A percentile compares a stretch with the other conserved stretches of the same genome.
phyloP scores from a whole-genome alignment of 2,888 invertebrate species.

The Dynastes tityus region DNA sequence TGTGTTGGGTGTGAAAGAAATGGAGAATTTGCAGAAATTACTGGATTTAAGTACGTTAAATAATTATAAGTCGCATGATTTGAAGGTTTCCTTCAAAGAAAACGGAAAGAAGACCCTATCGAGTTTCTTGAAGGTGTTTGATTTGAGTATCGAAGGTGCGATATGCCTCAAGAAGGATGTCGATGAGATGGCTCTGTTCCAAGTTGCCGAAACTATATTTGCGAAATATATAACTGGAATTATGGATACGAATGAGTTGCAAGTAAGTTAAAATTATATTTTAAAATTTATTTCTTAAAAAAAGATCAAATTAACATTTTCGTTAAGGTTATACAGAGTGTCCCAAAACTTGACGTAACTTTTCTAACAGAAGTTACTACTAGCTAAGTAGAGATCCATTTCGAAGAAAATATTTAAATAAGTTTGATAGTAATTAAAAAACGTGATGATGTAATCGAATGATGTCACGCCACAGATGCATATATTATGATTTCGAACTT shows the following conservation, averaged over 20 bases:
- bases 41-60: constrained; percentile 74
- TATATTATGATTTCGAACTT: too few species aligned
- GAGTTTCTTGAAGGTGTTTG: constrained; percentile 75
- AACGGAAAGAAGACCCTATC: constrained; percentile 71
- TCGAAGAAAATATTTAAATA: too few species aligned
- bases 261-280: constrained; percentile 25
- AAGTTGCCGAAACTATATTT: constrained; percentile 67
- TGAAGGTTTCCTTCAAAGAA: constrained; percentile 76
- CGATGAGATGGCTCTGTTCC: constrained; percentile 67
- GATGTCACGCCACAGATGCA: too few species aligned
- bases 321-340: too few species aligned
- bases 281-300: too few species aligned
- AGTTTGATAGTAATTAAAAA: too few species aligned
- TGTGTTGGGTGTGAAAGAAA: constrained; percentile 73
- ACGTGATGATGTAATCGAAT: too few species aligned
- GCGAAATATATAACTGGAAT: constrained; percentile 62
- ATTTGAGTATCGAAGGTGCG: constrained; percentile 63
- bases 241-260: constrained; percentile 57
- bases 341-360: too few species aligned
- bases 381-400: too few species aligned
- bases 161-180: constrained; percentile 69
- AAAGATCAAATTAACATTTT: too few species aligned
- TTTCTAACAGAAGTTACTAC: too few species aligned
- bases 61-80: constrained; percentile 67
- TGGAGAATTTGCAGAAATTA: constrained; percentile 77